These are phyloP conservation scores for Meles meles DNA, from an alignment of 2,113 vertebrate species.

Conservation along the genomic window DNA sequence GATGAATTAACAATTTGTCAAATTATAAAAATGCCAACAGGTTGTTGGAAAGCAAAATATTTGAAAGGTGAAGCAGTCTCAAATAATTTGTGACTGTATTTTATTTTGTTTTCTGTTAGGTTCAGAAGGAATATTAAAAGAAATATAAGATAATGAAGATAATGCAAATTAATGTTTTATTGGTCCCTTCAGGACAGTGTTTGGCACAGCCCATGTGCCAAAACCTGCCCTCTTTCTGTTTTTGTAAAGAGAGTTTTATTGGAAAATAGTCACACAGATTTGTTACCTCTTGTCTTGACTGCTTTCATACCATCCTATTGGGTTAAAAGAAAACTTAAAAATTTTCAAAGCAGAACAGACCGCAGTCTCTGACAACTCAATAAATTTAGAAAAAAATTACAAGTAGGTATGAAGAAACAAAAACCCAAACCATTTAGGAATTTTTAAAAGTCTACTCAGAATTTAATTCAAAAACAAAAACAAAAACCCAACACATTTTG, in stretches of 20 bases:
- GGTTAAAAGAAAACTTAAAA: conserved; percentile 7
- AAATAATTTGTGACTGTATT: neutral
- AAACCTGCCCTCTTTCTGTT: neutral
- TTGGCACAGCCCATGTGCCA: neutral
- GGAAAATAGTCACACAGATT: neutral
- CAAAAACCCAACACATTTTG: neutral
- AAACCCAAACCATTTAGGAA: neutral
- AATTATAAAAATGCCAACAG: neutral
- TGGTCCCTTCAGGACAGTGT: neutral
- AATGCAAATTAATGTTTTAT: neutral
- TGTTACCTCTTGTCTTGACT: neutral
- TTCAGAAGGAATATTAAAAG: neutral
- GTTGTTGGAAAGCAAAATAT: neutral
- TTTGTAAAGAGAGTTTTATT: neutral
- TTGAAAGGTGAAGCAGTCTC: neutral
- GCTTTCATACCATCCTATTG: neutral
- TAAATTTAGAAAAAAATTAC: neutral
- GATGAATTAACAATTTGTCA: neutral
- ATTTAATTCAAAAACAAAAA: neutral
- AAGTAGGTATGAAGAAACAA: neutral
- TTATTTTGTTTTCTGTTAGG: neutral
- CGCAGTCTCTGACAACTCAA: neutral
- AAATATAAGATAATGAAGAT: neutral
- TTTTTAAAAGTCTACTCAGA: neutral
- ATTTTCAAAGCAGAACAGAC: neutral